A percentile compares a stretch with the other conserved stretches of the same genome.
Conservation (phyloP, 2,113 vertebrate species). For the Seriola rivoliana region DNA sequence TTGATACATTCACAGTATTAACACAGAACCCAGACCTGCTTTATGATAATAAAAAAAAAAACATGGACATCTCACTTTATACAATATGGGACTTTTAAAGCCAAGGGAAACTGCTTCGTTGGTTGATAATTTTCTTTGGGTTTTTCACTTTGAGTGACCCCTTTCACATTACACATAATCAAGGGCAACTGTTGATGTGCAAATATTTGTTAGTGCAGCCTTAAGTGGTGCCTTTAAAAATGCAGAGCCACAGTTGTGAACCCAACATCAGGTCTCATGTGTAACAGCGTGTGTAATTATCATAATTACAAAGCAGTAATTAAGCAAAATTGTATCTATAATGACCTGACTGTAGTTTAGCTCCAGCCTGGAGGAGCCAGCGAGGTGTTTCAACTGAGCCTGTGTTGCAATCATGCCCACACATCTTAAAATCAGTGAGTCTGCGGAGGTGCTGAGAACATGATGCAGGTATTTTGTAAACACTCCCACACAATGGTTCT, state of each 20-base stretch:
- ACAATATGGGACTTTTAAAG: background rate
- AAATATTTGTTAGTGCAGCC: background rate
- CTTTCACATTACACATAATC: background rate
- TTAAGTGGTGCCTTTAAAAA: slow-evolving; percentile 3
- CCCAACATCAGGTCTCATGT: background rate
- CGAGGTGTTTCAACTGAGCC: slow-evolving; percentile 2
- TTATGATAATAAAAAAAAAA: no score
- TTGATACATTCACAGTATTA: no score
- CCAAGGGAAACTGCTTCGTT: background rate
- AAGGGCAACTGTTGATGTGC: background rate
- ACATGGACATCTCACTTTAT: no score
- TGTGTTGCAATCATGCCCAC: background rate
- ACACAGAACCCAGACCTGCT: no score
- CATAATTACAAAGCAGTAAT: slow-evolving; percentile 28
- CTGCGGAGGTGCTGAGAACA: slow-evolving; percentile 29
- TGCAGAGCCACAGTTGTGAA: background rate
- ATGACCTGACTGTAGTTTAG: slow-evolving; percentile 17
- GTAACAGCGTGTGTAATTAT: background rate
- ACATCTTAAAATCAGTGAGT: slow-evolving; percentile 18
- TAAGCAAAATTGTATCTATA: background rate
- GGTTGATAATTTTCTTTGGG: background rate
- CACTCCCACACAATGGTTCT: slow-evolving; percentile 27
- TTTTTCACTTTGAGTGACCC: background rate
- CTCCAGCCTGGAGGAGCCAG: background rate
- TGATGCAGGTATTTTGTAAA: slow-evolving; percentile 40